These are phyloP conservation scores for Drosophila picticornis DNA, from an alignment of 2,888 invertebrate species.

Conservation along the genomic window DNA sequence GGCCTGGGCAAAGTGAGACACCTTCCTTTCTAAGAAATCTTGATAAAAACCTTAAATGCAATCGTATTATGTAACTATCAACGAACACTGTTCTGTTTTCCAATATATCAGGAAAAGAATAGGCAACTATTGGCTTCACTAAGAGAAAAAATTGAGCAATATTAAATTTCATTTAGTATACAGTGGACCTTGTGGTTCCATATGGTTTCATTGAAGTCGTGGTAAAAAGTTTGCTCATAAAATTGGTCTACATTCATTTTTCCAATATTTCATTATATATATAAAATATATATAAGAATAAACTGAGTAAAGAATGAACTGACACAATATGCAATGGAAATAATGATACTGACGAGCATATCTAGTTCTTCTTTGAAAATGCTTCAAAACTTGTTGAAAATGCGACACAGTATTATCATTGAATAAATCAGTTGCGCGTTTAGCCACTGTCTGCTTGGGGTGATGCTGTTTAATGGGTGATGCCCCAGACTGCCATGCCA, in stretches of 20 bases:
- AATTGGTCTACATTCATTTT: not conserved
- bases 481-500: not conserved
- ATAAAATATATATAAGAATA: not conserved
- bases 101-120: not conserved
- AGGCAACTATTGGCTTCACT: not conserved
- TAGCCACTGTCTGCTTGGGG: constrained; percentile 1
- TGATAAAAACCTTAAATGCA: not conserved
- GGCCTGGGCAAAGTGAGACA: not conserved
- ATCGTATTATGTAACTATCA: not conserved
- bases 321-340: not conserved
- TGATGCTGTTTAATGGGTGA: constrained; percentile 1
- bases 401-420: not conserved
- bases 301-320: not conserved
- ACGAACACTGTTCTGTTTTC: not conserved
- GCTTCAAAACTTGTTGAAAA: not conserved
- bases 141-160: not conserved
- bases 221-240: not conserved
- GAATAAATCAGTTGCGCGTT: constrained; percentile 1
- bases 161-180: not conserved
- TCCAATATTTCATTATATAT: not conserved
- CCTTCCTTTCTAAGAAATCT: not conserved
- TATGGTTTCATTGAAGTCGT: not conserved
- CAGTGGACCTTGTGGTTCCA: not conserved
- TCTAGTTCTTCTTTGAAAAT: not conserved
- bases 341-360: not conserved